Base-by-base conservation (phyloP, 2,888 invertebrate species). In the Archips crataeganus region DNA sequence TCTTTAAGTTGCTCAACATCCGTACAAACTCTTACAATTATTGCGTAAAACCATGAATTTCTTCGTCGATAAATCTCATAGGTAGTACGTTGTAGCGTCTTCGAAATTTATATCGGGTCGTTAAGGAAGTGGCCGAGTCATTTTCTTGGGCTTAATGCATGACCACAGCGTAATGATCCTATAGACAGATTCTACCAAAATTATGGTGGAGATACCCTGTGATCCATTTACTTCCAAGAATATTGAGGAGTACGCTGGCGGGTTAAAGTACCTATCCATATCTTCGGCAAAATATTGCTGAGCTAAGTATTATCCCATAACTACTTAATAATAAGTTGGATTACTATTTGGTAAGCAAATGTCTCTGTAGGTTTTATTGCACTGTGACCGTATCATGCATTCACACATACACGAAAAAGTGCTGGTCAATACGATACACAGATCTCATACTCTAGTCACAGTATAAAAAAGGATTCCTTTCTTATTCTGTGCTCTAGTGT, bases 1-100 rank as follows among this genome's bases (percentile, higher is more conserved):
- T 67, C 36, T 62, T 71, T 36, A 15, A 45, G 67, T 67, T 72
- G 15, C 62, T 13, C 45, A 67, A 67, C 47, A 11, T 45, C 23
- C 36, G 34, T 67, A 57, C 67, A 47, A 62, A 61, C 71, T 34
- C 15, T 72, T 54, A 62, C 36, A 45, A 67, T 72, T 13, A 62
- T 72, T 67, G 62, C 71, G 71, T 62, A 67, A 71, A 66, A 67
- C 42, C 54, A 62, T 62, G 62, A 62, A 54, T 64, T 49, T 64
- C 47, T 57, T 63, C 57, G 45, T 13, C 36, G 23, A 67, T 67
- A 72, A 62, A 67, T 62, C 62, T 67, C 62, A 13, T 8, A 54
- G 34, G 34, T 71, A 61, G 34, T 71, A 61, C 36, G n/a, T 51
- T 34, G 49, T 32, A 68, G 32, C 57, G 36, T 32, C 63, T 63